Evolutionary conservation across 2,113 vertebrate species (phyloP), one percentile per base, ranked within the genome.

Genomic region (Mus pahari): DNA sequence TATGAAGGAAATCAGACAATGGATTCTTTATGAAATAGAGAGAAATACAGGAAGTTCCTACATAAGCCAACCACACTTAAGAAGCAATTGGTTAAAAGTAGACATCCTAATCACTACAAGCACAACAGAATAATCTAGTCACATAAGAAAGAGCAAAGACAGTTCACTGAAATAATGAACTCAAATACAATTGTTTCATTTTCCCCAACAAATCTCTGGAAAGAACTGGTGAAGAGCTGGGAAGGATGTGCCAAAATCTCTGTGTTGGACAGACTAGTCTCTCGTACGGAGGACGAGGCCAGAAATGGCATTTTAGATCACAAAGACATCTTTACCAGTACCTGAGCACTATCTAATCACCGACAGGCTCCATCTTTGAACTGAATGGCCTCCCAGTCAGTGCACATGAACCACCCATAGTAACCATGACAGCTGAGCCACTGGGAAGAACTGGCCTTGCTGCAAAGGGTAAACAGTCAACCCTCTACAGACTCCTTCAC

Each of bases 31-130:
- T 90, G 86, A 94, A 14, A 4, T 7, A 91, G 92, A 5, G 75
- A 10, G 55, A 91, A 91, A 90, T 83, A 92, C 70, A 70, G 12
- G 50, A 93, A 92, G 89, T 45, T 39, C 26, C 73, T 4, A 78
- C 14, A 55, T 5, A 20, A 90, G 66, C 20, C 84, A 93, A 93
- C 0, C 9, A 83, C 14, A 71, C 58, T 93, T 84, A 90, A 88
- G 74, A 96, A 94, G 42, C 60, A 81, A 60, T 70, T 84, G 7
- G 39, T 93, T 91, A 83, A 93, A 94, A 86, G 89, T 42, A 87
- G 60, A 93, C 28, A 78, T 26, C 60, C 64, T 87, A 11, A 78
- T 4, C 5, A 92, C 36, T 58, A 89, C 1, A 68, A 83, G 93
- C 17, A 53, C 0, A 58, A 89, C 26, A 73, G 91, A 62, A 93